Conservation (phyloP, 2,113 vertebrate genomes). For the Syngnathoides biaculeatus region DNA sequence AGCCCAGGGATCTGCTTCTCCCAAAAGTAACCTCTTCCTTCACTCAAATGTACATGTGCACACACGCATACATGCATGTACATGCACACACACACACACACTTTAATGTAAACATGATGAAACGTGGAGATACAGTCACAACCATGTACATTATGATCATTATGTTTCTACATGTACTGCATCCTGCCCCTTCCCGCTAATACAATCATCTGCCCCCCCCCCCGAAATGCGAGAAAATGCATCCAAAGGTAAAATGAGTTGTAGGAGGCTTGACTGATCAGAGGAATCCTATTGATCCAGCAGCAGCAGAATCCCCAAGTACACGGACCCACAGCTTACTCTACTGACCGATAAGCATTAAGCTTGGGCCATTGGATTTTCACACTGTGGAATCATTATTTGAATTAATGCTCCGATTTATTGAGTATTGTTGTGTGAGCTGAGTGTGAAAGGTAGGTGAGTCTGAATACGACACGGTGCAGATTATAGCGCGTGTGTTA, state of each 20-base stretch:
- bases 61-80: background rate
- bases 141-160: background rate
- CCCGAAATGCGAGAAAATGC: constrained; percentile 56
- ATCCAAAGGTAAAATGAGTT: constrained; percentile 61
- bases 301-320: constrained; percentile 20
- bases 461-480: constrained; percentile 3
- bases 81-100: constrained; percentile 5
- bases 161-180: constrained; percentile 4
- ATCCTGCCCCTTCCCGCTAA: constrained; percentile 24
- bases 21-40: constrained; percentile 75
- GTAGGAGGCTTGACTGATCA: constrained; percentile 51
- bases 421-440: constrained; percentile 44
- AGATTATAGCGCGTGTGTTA: background rate
- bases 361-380: constrained; percentile 45
- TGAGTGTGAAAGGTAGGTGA: constrained; percentile 27
- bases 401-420: constrained; percentile 62
- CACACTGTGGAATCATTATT: constrained; percentile 55
- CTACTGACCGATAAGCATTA: constrained; percentile 51
- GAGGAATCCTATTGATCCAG: constrained; percentile 51
- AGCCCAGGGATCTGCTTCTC: constrained; percentile 79
- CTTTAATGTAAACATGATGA: too few species aligned
- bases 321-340: constrained; percentile 49
- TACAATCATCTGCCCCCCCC: constrained; percentile 9
- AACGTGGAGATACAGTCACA: background rate
- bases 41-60: constrained; percentile 24